Conservation (phyloP, 1,140 invertebrate species). For the Drosophila sturtevanti region DNA sequence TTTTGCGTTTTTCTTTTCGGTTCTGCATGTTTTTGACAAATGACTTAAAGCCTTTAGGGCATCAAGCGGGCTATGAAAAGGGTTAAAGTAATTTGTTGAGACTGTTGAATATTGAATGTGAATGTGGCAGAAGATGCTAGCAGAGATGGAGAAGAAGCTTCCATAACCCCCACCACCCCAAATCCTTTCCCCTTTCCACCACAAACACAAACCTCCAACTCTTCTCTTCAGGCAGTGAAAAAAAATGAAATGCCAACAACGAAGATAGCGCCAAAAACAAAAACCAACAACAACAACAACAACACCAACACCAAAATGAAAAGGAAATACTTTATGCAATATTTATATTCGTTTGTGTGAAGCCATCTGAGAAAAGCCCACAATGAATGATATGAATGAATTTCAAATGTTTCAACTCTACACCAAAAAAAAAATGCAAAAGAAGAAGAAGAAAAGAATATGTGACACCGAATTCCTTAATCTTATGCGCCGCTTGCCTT, state of each 20-base stretch:
- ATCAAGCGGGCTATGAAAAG: conserved; percentile 61
- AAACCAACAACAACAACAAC: too few species aligned
- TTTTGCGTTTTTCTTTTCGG: conserved; percentile 31
- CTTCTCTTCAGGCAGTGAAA: not conserved
- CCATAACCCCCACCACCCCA: too few species aligned
- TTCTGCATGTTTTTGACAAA: conserved; percentile 76
- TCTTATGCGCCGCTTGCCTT: not conserved
- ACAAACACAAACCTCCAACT: too few species aligned
- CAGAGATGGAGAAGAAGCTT: not conserved
- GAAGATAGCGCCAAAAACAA: not conserved
- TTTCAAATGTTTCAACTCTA: conserved; percentile 1
- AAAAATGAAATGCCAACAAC: conserved; percentile 16
- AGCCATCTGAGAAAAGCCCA: conserved; percentile 1
- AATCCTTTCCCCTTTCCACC: not conserved
- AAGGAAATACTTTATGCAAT: conserved; percentile 4
- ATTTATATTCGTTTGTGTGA: conserved; percentile 1
- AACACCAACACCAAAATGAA: not conserved
- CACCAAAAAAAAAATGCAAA: too few species aligned
- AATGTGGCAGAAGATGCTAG: conserved; percentile 33
- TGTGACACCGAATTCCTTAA: not conserved
- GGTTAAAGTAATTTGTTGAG: conserved; percentile 78
- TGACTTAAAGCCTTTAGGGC: conserved; percentile 76
- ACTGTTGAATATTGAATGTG: conserved; percentile 78
- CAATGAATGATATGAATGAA: conserved; percentile 9
- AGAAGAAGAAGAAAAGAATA: not conserved